These are phyloP conservation scores for Dryadula phaetusa DNA, from an alignment of 2,888 invertebrate species.

Conservation along the genomic window DNA sequence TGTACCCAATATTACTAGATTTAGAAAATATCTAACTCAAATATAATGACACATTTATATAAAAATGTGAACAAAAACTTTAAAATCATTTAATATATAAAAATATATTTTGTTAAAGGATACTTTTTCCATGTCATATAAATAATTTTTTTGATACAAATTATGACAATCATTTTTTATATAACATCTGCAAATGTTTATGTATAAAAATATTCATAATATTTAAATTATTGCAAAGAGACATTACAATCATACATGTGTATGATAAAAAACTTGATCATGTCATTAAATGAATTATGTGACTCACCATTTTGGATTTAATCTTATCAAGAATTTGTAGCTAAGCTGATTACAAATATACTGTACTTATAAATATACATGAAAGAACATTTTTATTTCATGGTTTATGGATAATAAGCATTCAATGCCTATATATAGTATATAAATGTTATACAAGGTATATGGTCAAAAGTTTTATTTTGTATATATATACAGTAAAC, in stretches of 20 bases:
- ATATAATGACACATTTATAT: too few relatives aligned
- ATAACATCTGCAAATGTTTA: too few relatives aligned
- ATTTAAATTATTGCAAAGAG: background rate
- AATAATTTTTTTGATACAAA: too few relatives aligned
- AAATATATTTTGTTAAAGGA: too few relatives aligned
- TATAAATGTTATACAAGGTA: background rate
- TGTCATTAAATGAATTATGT: constrained; percentile 30
- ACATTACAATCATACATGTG: background rate
- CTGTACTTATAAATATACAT: constrained; percentile 19
- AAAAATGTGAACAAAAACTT: too few relatives aligned
- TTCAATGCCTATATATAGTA: background rate
- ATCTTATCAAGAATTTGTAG: constrained; percentile 40
- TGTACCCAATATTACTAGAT: too few relatives aligned
- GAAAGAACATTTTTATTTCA: background rate
- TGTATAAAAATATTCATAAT: too few relatives aligned
- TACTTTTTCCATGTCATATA: too few relatives aligned
- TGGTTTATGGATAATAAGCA: background rate
- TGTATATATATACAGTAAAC: too few relatives aligned
- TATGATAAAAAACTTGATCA: constrained; percentile 22
- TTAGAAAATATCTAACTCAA: too few relatives aligned
- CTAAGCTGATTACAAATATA: constrained; percentile 39
- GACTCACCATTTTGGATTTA: constrained; percentile 15
- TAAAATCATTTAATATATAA: too few relatives aligned
- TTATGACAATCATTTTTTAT: too few relatives aligned
- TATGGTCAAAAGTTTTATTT: background rate